Evolutionary conservation across 2,888 invertebrate genomes (phyloP).

Genomic region (Trachelus stipa): DNA sequence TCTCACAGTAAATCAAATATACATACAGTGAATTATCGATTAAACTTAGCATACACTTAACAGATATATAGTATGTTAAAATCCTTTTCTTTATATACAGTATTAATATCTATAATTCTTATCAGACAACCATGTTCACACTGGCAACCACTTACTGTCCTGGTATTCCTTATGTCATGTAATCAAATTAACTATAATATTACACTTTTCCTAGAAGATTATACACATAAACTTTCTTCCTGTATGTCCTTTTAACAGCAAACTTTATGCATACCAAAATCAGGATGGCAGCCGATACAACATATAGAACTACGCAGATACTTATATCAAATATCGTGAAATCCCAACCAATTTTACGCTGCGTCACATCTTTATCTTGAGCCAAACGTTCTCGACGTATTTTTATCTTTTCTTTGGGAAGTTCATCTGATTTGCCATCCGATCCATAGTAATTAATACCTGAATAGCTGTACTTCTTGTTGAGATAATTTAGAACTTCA

Average conservation of each 20-base stretch:
- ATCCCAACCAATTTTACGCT: slow-evolving; percentile 64
- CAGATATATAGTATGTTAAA: not conserved
- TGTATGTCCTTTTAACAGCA: slow-evolving; percentile 76
- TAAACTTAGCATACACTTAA: not conserved
- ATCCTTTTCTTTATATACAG: not conserved
- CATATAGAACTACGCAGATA: slow-evolving; percentile 81
- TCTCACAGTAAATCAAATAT: not conserved
- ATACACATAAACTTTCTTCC: slow-evolving; percentile 80
- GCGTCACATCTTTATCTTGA: slow-evolving; percentile 33
- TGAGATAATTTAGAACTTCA: slow-evolving; percentile 75
- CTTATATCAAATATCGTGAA: slow-evolving; percentile 79
- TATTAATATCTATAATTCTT: not conserved
- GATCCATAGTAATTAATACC: slow-evolving; percentile 46
- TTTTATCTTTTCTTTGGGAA: not conserved
- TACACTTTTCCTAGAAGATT: slow-evolving; percentile 79
- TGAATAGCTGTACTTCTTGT: slow-evolving; percentile 67
- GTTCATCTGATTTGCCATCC: slow-evolving; percentile 18
- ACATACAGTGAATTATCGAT: not conserved
- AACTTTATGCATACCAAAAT: slow-evolving; percentile 82
- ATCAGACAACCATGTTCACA: not conserved
- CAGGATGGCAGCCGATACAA: slow-evolving; percentile 80
- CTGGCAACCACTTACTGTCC: not conserved
- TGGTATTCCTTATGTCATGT: not conserved
- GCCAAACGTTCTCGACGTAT: slow-evolving; percentile 33
- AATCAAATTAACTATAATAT: slow-evolving; percentile 33